Evolutionary conservation across 2,888 invertebrate genomes (phyloP).

Genomic region (Taphrorychus bicolor): DNA sequence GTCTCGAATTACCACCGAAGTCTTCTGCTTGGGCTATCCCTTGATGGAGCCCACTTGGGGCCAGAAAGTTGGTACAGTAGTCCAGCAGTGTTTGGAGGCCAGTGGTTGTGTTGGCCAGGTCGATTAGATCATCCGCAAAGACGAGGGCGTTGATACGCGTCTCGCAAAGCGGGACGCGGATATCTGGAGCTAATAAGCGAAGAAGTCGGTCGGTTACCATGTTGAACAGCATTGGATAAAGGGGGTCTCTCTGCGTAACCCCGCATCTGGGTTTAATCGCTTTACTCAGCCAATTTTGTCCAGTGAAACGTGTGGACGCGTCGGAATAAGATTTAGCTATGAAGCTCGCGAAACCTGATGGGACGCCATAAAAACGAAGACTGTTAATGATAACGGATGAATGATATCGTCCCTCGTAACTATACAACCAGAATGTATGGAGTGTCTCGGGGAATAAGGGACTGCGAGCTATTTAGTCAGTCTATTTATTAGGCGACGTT

Average conservation of each 20-base stretch:
- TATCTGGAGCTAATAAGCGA: neutral
- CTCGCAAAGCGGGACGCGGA: neutral
- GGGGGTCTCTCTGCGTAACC: constrained; percentile 57
- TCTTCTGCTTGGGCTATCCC: too few relatives aligned
- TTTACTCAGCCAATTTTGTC: neutral
- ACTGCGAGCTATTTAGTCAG: too few relatives aligned
- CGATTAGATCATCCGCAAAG: neutral
- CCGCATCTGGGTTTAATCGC: constrained; percentile 44
- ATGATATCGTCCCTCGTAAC: too few relatives aligned
- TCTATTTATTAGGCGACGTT: too few relatives aligned
- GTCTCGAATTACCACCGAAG: too few relatives aligned
- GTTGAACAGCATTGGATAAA: constrained; percentile 50
- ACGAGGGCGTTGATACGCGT: neutral
- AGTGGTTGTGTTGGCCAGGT: neutral
- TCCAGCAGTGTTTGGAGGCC: neutral
- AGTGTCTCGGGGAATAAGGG: too few relatives aligned
- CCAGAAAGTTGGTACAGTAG: neutral
- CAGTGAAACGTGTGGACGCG: neutral
- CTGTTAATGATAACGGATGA: too few relatives aligned
- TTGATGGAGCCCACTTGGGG: too few relatives aligned
- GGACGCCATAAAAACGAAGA: too few relatives aligned
- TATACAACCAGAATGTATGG: too few relatives aligned
- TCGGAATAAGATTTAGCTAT: neutral
- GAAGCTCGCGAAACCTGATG: constrained; percentile 34
- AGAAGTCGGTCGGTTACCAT: too few relatives aligned